phyloP scores from a whole-genome alignment of 2,888 invertebrate genomes.

The Hypena proboscidalis region DNA sequence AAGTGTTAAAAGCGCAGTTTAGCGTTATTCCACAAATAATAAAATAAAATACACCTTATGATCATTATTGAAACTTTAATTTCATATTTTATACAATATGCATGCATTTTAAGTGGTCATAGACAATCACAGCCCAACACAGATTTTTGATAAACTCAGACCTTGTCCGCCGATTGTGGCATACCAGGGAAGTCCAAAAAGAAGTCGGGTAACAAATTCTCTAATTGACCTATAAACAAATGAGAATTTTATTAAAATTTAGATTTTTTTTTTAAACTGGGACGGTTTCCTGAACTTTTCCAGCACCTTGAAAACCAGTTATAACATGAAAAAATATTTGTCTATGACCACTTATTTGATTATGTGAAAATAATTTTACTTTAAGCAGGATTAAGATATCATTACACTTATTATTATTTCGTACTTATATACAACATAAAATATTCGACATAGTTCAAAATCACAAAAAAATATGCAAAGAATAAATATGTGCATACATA shows the following conservation, averaged over 20 bases:
- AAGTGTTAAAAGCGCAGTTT: too few relatives aligned
- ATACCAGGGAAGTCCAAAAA: constrained; percentile 88
- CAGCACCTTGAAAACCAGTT: neutral
- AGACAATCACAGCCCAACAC: constrained; percentile 20
- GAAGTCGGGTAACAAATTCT: constrained; percentile 93
- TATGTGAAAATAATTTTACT: too few relatives aligned
- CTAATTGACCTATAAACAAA: constrained; percentile 84
- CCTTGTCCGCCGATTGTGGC: constrained; percentile 57
- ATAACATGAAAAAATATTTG: constrained; percentile 2
- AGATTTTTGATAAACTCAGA: constrained; percentile 49
- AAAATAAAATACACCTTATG: too few relatives aligned
- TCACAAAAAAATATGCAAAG: too few relatives aligned
- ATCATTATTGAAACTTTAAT: too few relatives aligned
- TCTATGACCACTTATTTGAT: constrained; percentile 40
- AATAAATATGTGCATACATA: neutral
- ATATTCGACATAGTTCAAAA: neutral
- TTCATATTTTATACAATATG: too few relatives aligned
- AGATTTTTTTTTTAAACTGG: constrained; percentile 25
- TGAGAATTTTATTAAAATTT: constrained; percentile 46
- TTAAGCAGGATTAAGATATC: too few relatives aligned
- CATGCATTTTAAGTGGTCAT: constrained; percentile 50
- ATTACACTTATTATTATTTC: too few relatives aligned
- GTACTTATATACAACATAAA: neutral
- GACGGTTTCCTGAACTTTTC: constrained; percentile 32
- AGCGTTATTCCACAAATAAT: too few relatives aligned